These are phyloP conservation scores for Astatoreochromis straeleni DNA, from an alignment of 2,113 vertebrate species.

Conservation along the genomic window DNA sequence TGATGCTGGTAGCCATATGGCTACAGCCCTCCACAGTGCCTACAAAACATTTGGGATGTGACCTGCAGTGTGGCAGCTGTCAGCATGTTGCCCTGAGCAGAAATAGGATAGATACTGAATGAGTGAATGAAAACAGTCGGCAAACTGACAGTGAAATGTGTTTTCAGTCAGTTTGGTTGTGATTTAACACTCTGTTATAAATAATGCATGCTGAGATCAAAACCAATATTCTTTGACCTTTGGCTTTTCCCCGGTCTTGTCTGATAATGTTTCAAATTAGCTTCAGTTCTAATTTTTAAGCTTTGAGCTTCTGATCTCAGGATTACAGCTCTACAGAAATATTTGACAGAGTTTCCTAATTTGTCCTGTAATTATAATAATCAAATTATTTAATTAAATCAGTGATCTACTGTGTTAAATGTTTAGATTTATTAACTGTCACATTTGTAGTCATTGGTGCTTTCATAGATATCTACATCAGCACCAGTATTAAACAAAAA, in stretches of 20 bases:
- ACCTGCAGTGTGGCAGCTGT: constrained; percentile 29
- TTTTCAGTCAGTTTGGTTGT: background rate
- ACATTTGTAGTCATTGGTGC: background rate
- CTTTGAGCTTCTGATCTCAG: background rate
- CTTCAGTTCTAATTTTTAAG: background rate
- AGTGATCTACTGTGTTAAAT: background rate
- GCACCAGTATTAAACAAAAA: background rate
- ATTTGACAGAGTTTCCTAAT: background rate
- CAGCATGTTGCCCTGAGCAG: background rate
- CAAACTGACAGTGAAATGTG: background rate
- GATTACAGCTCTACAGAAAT: background rate
- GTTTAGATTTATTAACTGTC: background rate
- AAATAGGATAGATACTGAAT: background rate
- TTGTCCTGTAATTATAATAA: background rate
- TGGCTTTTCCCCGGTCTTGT: background rate
- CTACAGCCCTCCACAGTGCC: background rate
- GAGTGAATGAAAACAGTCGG: background rate
- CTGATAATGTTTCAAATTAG: background rate
- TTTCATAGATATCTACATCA: background rate
- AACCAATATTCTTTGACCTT: background rate
- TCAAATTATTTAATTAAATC: background rate
- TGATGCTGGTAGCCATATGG: constrained; percentile 42
- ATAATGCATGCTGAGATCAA: background rate
- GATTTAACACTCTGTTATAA: background rate
- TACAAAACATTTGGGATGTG: constrained; percentile 28